Evolutionary conservation across 2,797 vertebrate species (phyloP), one percentile per base, ranked within the genome.

Genomic region (Diceros bicornis): DNA sequence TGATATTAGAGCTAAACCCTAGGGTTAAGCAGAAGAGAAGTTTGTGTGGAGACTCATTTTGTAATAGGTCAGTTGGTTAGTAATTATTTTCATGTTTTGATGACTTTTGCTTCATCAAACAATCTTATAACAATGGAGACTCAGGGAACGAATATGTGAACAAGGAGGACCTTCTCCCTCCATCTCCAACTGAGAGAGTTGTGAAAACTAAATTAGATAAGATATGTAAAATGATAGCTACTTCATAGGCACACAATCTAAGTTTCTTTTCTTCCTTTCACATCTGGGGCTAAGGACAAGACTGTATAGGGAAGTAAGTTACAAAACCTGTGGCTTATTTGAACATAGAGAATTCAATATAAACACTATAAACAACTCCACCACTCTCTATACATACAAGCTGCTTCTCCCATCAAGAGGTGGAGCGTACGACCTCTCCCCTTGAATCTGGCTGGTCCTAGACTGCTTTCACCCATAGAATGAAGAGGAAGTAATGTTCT

Each of bases 301-400:
- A 34, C 34, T 62, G 5, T 18, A 2, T 37, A 55, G 57, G 69
- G 93, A 95, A 89, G 55, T 86, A 61, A 92, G 87, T 50, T 55
- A 86, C 37, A 93, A 32, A 96, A 78, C 72, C 91, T 72, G 75
- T 95, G 66, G 37, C 13, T 92, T 92, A 2, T 95, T 64, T 68
- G 34, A 89, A 91, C 25, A 17, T 2, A 95, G 72, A 50, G 47
- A 64, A 81, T 71, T 91, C 52, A 85, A 5, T 41, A 41, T 41
- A 41, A 41, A 41, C 41, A 41, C 41, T 41, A 41, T 41, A 41
- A 78, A 78, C 34, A 52, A 78, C 41, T 77, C 17, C n/a, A 37
- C 25, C 44, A 29, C 10, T 64, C 12, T 4, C 44, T 34, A 4
- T 64, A 77, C 14, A 2, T 18, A 37, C n/a, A 64, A 78, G 72